Base-by-base conservation (phyloP, 1,140 invertebrate genomes). In the Eurosta solidaginis region DNA sequence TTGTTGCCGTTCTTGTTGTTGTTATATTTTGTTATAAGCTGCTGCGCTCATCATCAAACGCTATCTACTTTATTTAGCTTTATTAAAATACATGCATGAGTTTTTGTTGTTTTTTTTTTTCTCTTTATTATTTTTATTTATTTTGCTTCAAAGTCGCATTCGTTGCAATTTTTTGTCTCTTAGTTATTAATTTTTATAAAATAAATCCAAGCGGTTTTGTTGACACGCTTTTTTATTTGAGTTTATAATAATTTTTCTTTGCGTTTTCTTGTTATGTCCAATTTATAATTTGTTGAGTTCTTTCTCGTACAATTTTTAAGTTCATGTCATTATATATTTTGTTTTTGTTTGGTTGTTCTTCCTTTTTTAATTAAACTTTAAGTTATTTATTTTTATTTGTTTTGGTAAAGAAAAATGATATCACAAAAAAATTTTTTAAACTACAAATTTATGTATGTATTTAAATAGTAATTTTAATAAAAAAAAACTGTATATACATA, bases 331-430 rank as follows among this genome's bases (percentile, higher is more conserved):
- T 74, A 47, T 2, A 22, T 36, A 14, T 40, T 45, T 75, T 27
- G 9, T 54, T 54, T 1, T 54, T 47, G 45, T 54, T 54, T 29
- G 27, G 17, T 20, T 68, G 36, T 20, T 36, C 40, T 29, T 42
- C 22, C 22, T 7, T 9, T 22, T 40, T 68, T 10, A 2, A 17
- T 68, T 40, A 40, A 68, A 68, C 52, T 54, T 54, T 29, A 54
- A 54, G 52, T 54, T 29, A 10, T 54, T 29, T 54, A 10, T 47
- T 50, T 17, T 74, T 73, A 14, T 33, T 73, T 20, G 42, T 75
- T 47, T 75, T 75, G 42, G 74, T 50, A 40, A 47, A 50, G 42
- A 75, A 75, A 50, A 75, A 47, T 47, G 47, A 75, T 75, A 75
- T 75, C 42, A 50, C 47, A 75, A 50, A 45, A 47, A 75, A 47